Base-by-base conservation (phyloP, 2,797 vertebrate genomes). In the Odontamblyopus lacepedii region DNA sequence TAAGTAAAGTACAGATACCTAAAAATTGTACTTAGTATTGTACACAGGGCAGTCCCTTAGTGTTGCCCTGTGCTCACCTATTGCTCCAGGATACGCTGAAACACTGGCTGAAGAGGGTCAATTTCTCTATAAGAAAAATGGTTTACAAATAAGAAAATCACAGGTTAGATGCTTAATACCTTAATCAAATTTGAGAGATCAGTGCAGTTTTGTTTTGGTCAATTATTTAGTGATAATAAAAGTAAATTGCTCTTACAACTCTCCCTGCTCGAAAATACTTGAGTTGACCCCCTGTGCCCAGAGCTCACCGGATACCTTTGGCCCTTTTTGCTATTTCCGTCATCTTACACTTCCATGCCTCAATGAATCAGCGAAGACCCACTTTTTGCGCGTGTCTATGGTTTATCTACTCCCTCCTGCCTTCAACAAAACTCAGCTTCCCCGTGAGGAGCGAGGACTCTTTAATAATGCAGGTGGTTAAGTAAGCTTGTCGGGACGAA, bases 391-490 rank as follows among this genome's bases (percentile, higher is more conserved):
- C 27, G 29, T 23, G 66, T 71, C 64, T 30, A 29, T 79, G 23
- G 64, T 72, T 63, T 29, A 44, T 79, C 65, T 76, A 50, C 27
- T n/a, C n/a, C 59, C 67, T 63, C 67, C 72, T 1, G 73, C 76
- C 79, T 82, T 77, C 67, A 80, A 81, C 74, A 73, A 75, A 60
- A 83, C 80, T 73, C 68, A 67, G 77, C 79, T 81, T 77, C 79
- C 77, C 78, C 87, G 80, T 84, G 83, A 87, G 81, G 84, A 85
- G 81, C 79, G 77, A 72, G 81, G 80, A 78, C 74, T 82, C 73
- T 86, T 94, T 85, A 94, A 94, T 93, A 92, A 93, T 93, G 91
- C 90, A 93, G 83, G 61, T 83, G 81, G 83, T 89, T 87, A 92
- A 92, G 90, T 91, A 88, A 92, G 88, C 87, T 83, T 89, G 88